A percentile compares a stretch with the other conserved stretches of the same genome.
Conservation (phyloP, 2,888 invertebrate species). For the Zaprionus obscuricornis region DNA sequence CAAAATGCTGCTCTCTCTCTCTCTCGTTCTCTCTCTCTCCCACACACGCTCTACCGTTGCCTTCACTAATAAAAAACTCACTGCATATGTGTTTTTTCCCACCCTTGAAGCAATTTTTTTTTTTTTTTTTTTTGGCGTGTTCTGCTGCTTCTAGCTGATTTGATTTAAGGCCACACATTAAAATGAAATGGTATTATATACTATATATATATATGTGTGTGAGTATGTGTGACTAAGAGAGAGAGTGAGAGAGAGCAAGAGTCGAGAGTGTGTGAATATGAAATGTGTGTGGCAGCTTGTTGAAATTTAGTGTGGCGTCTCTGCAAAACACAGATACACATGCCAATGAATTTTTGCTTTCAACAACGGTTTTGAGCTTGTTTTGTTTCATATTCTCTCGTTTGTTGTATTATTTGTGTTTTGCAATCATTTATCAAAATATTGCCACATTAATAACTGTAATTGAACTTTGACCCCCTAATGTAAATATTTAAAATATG, state of each 20-base stretch:
- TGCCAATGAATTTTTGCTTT: background rate
- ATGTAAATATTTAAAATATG: slow-evolving; percentile 23
- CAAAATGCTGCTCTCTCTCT: too few species aligned
- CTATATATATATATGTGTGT: background rate
- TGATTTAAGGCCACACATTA: slow-evolving; percentile 70
- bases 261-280: background rate
- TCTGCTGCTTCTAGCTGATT: too few species aligned
- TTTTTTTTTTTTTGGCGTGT: too few species aligned
- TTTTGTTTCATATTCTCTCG: slow-evolving; percentile 11
- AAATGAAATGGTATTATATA: slow-evolving; percentile 40
- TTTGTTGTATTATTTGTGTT: slow-evolving; percentile 16
- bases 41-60: too few species aligned
- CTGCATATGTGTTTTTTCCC: slow-evolving; percentile 24
- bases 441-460: slow-evolving; percentile 65
- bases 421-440: slow-evolving; percentile 63
- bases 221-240: background rate
- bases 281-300: slow-evolving; percentile 37
- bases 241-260: too few species aligned
- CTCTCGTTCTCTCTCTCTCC: background rate
- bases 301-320: slow-evolving; percentile 38
- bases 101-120: slow-evolving; percentile 32
- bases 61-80: too few species aligned
- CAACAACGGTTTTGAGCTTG: slow-evolving; percentile 12
- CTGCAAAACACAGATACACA: too few species aligned
- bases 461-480: slow-evolving; percentile 40